Conservation (phyloP, 2,113 vertebrate genomes). For the Calidris pugnax region DNA sequence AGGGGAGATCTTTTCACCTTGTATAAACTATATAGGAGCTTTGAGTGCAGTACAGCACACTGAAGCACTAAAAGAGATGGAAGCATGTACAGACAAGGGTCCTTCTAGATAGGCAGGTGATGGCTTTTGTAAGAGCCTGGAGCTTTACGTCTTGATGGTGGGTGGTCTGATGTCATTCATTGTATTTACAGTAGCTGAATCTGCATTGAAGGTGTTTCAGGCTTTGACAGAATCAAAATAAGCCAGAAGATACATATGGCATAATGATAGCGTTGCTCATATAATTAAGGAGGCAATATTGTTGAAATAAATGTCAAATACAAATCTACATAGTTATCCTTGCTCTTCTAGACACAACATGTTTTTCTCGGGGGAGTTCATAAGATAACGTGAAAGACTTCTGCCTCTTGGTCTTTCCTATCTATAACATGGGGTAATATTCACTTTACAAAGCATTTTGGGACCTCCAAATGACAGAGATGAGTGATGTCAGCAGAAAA, state of each 20-base stretch:
- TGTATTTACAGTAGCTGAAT: background rate
- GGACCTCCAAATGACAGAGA: background rate
- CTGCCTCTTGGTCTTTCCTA: background rate
- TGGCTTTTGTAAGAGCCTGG: background rate
- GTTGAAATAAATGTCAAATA: background rate
- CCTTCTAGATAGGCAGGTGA: background rate
- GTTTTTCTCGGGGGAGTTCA: background rate
- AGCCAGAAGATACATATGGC: rapidly evolving
- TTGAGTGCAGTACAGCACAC: rapidly evolving
- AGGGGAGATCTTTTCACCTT: background rate
- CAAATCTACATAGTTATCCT: background rate
- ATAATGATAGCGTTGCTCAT: background rate
- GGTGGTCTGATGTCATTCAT: background rate
- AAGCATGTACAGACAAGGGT: background rate
- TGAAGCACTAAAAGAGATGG: background rate
- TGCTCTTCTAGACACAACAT: background rate
- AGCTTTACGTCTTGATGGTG: background rate
- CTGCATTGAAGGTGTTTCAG: background rate
- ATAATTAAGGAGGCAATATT: background rate
- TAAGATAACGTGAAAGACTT: background rate
- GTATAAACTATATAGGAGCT: background rate
- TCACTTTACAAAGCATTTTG: background rate
- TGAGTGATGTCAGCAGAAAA: background rate
- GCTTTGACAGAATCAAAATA: background rate
- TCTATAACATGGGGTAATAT: background rate